Evolutionary conservation across 2,888 invertebrate genomes (phyloP), one percentile per base, ranked within the genome.

Genomic region (Aquatica leii): DNA sequence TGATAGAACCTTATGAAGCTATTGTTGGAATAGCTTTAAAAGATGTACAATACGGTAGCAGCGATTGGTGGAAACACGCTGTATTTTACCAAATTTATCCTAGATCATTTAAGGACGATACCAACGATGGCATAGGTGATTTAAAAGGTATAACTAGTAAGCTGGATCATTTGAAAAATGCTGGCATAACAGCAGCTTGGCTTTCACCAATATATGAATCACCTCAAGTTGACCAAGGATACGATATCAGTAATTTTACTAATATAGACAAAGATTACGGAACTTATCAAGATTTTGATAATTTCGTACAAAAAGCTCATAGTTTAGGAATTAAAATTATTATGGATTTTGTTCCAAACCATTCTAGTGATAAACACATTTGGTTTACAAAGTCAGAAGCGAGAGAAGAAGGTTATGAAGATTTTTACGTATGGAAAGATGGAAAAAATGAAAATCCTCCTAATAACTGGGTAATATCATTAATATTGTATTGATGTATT

Each of bases 91-190:
- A 96, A 82, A 90, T 95, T 59, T 93, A 94, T 78, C 91, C 94
- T 0, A 84, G 92, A 60, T 93, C 95, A 0, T 63, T 63, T 20
- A 89, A 88, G 78, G 97, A 97, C 78, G 88, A 88, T 14, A 83
- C 93, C 78, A 90, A 88, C 0, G 92, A 95, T 79, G 96, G 95
- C n/a, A 84, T 91, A 14, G 97, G 97, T 0, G 96, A 97, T 79
- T 81, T 96, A 11, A 85, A 86, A 79, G 95, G 95, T 86, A 82
- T 73, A 8, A 76, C 74, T 21, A 70, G 73, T 37, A 78, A 77
- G 71, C 71, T 76, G 43, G 59, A 73, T 6, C 73, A 77, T 69
- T 66, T 80, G 3, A 69, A 71, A 50, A 87, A 91, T 4, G 82
- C 90, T 0, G 91, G 92, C 0, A 84, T 94, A 0, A 88, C 87